Percentiles rank a stretch among this genome's conserved stretches.
phyloP scores from a whole-genome alignment of 2,888 invertebrate genomes.

The Slavum lentiscoides region DNA sequence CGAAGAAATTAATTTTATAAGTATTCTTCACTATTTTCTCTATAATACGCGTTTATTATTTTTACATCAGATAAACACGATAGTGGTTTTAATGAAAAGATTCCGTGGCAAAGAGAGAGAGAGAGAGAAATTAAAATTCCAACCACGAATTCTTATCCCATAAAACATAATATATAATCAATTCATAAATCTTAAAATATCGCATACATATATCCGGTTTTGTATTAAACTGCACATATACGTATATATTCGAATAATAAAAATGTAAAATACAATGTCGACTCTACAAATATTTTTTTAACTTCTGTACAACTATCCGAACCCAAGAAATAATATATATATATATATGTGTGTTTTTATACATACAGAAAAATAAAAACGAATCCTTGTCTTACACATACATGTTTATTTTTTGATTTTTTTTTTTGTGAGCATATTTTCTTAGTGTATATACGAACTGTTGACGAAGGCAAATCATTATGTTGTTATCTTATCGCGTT shows the following conservation, averaged over 20 bases:
- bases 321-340: neutral
- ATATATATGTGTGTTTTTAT: too few species aligned
- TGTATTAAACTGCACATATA: neutral
- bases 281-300: too few species aligned
- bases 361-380: too few species aligned
- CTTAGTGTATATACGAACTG: neutral
- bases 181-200: neutral
- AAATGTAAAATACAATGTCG: too few species aligned
- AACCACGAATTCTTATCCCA: neutral
- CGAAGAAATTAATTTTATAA: conserved; percentile 7
- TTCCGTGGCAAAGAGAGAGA: neutral
- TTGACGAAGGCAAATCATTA: conserved; percentile 7
- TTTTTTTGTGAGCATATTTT: neutral
- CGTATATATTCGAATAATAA: too few species aligned
- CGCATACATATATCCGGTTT: neutral
- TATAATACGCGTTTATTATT: conserved; percentile 10
- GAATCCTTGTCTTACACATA: too few species aligned
- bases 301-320: neutral
- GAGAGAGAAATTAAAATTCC: neutral
- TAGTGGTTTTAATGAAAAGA: conserved; percentile 1
- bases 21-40: neutral
- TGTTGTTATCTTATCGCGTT: conserved; percentile 1
- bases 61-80: conserved; percentile 15
- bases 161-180: too few species aligned
- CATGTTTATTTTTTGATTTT: neutral